Evolutionary conservation across 2,888 invertebrate genomes (phyloP).

Genomic region (Hecatera dysodea): DNA sequence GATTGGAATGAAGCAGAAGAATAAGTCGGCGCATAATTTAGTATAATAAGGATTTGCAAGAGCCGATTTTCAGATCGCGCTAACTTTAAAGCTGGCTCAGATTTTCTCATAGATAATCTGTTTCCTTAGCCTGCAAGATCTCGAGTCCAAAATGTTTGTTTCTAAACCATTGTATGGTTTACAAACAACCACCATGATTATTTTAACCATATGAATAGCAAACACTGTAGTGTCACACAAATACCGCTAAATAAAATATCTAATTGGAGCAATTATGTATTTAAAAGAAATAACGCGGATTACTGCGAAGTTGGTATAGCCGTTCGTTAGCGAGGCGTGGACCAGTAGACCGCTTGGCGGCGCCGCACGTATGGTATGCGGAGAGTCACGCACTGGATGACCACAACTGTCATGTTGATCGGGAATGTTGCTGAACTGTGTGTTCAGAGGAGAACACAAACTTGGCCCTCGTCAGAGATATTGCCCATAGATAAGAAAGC

Average conservation of each 20-base stretch:
- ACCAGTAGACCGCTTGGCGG: background rate
- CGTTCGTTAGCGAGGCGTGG: conserved; percentile 9
- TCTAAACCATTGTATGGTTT: background rate
- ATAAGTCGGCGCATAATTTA: conserved; percentile 41
- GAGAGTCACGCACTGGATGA: no score
- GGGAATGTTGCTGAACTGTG: no score
- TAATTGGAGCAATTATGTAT: background rate
- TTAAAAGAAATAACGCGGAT: conserved; percentile 25
- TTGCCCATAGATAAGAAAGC: background rate
- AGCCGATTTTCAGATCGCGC: conserved; percentile 25
- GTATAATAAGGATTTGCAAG: conserved; percentile 40
- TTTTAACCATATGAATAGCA: background rate
- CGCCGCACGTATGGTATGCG: no score
- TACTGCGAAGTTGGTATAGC: background rate
- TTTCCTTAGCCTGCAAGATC: background rate
- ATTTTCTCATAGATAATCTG: conserved; percentile 35
- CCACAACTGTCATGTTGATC: background rate
- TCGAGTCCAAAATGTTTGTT: background rate
- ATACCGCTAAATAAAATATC: background rate
- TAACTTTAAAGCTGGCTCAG: conserved; percentile 42
- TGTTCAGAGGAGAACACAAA: accelerated
- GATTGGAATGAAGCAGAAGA: conserved; percentile 20
- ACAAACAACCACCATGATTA: no score
- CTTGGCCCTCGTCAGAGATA: background rate
- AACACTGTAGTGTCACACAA: no score